A percentile compares a stretch with the other conserved stretches of the same genome.
Conservation (phyloP, 2,797 vertebrate genomes). For the Gymnocypris eckloni region DNA sequence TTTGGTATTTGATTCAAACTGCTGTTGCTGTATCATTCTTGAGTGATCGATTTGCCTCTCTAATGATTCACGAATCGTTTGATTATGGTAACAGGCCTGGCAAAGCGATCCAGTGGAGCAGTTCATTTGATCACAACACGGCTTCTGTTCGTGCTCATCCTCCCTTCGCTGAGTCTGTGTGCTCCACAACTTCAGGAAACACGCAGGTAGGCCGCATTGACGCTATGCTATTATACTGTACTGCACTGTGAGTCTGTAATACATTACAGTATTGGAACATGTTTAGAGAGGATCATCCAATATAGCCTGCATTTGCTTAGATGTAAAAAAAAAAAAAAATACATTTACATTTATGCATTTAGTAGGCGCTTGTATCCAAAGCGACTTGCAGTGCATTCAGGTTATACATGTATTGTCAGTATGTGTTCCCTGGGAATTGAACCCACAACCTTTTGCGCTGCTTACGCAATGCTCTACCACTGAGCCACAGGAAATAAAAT, state of each 20-base stretch:
- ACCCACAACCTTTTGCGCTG: too few relatives aligned
- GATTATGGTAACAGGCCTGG: conserved; percentile 11
- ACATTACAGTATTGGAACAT: neutral
- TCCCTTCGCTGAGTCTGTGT: conserved; percentile 17
- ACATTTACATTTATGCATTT: too few relatives aligned
- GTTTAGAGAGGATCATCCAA: neutral
- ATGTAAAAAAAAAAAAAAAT: too few relatives aligned
- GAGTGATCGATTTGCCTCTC: neutral
- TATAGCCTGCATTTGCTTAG: neutral
- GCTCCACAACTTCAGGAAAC: conserved; percentile 31
- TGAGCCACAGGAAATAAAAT: too few relatives aligned
- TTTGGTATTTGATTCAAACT: neutral
- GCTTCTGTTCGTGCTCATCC: conserved; percentile 26
- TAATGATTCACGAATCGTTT: neutral
- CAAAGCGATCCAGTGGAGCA: conserved; percentile 15
- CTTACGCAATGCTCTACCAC: too few relatives aligned
- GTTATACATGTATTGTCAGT: too few relatives aligned
- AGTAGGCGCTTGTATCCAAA: too few relatives aligned
- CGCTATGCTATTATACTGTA: neutral
- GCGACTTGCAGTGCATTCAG: too few relatives aligned
- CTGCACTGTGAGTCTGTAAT: neutral
- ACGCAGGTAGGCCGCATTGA: conserved; percentile 32
- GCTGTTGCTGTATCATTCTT: neutral
- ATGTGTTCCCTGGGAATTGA: too few relatives aligned
- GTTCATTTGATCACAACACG: conserved; percentile 4